A percentile compares a stretch with the other conserved stretches of the same genome.
These are phyloP conservation scores for Hylaea fasciaria DNA, from an alignment of 2,888 invertebrate species.

Conservation along the genomic window DNA sequence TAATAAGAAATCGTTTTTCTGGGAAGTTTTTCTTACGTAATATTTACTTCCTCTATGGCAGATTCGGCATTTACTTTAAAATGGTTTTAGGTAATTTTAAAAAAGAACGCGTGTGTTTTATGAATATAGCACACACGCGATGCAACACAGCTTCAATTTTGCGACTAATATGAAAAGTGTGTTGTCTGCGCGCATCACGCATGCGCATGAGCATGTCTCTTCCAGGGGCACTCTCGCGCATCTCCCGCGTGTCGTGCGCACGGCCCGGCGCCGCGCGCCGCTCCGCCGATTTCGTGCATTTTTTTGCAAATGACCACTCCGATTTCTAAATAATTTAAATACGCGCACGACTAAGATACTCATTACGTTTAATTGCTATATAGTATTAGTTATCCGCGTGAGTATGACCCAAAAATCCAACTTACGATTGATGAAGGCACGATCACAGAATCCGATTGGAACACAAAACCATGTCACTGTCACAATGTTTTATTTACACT, in stretches of 20 bases:
- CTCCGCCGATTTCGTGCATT: conserved; percentile 79
- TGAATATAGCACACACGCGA: conserved; percentile 6
- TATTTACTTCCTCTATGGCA: too few species aligned
- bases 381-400: conserved; percentile 70
- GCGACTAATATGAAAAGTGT: not conserved
- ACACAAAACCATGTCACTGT: conserved; percentile 82
- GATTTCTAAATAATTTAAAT: conserved; percentile 85
- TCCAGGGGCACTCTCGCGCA: conserved; percentile 43
- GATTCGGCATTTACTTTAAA: too few species aligned
- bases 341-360: conserved; percentile 74
- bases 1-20: too few species aligned
- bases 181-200: conserved; percentile 8
- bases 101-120: conserved; percentile 2
- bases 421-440: conserved; percentile 73
- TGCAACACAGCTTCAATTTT: not conserved
- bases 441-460: conserved; percentile 74
- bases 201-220: conserved; percentile 36
- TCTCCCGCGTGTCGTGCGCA: conserved; percentile 53
- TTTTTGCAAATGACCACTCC: conserved; percentile 78
- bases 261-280: conserved; percentile 61
- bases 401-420: conserved; percentile 29
- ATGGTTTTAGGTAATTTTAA: not conserved
- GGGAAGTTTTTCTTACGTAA: too few species aligned
- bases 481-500: conserved; percentile 69
- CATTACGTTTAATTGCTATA: conserved; percentile 69